Evolutionary conservation across 2,797 vertebrate genomes (phyloP).

Genomic region (Semaprochilodus insignis): DNA sequence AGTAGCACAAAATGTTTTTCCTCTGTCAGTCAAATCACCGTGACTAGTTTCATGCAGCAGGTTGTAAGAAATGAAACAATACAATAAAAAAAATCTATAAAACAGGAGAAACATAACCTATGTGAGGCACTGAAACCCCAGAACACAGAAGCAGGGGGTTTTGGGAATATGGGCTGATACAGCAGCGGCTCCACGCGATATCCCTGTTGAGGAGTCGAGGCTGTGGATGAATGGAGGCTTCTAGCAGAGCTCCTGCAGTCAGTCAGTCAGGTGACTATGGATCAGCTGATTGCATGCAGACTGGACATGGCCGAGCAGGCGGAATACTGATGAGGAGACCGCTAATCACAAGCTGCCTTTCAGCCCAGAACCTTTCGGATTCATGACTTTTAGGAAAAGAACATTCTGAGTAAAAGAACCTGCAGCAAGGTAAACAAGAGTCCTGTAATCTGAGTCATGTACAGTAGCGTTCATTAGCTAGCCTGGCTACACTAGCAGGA

Average conservation of each 20-base stretch:
- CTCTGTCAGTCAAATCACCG: too few relatives aligned
- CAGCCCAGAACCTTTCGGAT: constrained; percentile 70
- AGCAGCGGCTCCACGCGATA: background rate
- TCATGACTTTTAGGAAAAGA: constrained; percentile 57
- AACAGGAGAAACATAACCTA: too few relatives aligned
- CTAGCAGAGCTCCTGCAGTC: background rate
- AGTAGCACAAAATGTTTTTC: too few relatives aligned
- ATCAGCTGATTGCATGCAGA: constrained; percentile 84
- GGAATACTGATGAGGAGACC: constrained; percentile 75
- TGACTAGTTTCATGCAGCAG: too few relatives aligned
- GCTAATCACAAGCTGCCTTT: constrained; percentile 58
- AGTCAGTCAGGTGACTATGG: constrained; percentile 70
- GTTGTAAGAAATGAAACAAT: too few relatives aligned
- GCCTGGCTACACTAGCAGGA: background rate
- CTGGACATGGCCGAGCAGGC: constrained; percentile 82
- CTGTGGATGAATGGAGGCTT: background rate
- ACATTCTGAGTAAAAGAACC: background rate
- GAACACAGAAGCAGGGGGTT: background rate
- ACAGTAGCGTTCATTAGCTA: background rate
- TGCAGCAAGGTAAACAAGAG: constrained; percentile 3
- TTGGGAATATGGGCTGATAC: background rate
- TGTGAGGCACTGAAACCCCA: background rate
- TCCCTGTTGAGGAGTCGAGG: background rate
- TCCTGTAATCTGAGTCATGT: background rate
- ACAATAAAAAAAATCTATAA: too few relatives aligned